Conservation (phyloP, 2,113 vertebrate genomes). For the Gavia stellata region DNA sequence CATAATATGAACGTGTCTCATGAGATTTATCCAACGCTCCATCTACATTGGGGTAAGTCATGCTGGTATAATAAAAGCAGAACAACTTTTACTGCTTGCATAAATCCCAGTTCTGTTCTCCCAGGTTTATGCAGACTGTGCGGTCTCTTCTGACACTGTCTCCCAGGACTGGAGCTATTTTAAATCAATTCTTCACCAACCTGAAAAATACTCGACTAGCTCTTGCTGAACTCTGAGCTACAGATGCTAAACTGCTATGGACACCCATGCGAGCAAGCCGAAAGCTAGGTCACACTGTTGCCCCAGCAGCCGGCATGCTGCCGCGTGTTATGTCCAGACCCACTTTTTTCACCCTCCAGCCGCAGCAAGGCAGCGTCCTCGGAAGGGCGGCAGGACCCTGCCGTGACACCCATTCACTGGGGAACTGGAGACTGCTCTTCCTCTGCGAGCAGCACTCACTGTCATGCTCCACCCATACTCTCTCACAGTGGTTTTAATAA, state of each 20-base stretch:
- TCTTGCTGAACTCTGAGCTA: not conserved
- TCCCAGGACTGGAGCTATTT: not conserved
- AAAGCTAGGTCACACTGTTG: accelerated
- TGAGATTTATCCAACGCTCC: not conserved
- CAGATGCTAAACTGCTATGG: not conserved
- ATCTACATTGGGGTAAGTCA: not conserved
- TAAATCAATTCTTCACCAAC: not conserved
- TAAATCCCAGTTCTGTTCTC: not conserved
- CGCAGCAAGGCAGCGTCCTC: not conserved
- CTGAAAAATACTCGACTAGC: not conserved
- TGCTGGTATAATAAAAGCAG: not conserved
- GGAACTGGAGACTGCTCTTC: not conserved
- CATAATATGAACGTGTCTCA: accelerated
- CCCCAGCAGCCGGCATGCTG: not conserved
- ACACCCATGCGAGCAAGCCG: accelerated
- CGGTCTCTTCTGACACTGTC: not conserved
- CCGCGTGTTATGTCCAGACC: accelerated
- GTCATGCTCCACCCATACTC: not conserved
- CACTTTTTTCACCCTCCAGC: accelerated
- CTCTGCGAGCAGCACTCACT: not conserved
- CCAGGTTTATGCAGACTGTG: not conserved
- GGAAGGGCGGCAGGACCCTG: not conserved
- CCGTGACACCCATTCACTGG: accelerated
- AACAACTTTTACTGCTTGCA: not conserved
- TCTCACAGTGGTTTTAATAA: not conserved